Base-by-base conservation (phyloP, 2,797 vertebrate genomes). In the Avahi laniger region DNA sequence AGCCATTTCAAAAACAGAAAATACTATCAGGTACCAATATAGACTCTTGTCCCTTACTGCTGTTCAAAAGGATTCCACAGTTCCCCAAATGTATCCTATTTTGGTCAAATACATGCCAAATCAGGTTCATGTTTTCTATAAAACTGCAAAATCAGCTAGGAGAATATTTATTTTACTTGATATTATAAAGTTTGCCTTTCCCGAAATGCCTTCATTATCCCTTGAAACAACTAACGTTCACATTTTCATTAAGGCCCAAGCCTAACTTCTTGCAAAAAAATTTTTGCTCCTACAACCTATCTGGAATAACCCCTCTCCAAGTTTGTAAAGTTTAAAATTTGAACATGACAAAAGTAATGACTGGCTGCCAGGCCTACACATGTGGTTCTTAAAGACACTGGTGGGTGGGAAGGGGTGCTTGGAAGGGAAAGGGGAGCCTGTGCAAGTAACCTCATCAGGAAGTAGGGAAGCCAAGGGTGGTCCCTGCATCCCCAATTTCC, bases 1-100 rank as follows among this genome's bases (percentile, higher is more conserved):
- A 20, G 41, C 4, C 30, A 78, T 83, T 82, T 89, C 61, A 70
- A 93, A 93, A 93, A 38, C 38, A 63, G 76, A 72, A 95, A 91
- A 73, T 35, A 93, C 41, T 78, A 5, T 70, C n/a, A 41, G 65
- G 11, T 91, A 69, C n/a, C 8, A 17, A 59, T 50, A 41, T 4
- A 63, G 26, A 70, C 15, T 69, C 46, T 94, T 75, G 24, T 38
- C n/a, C n/a, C 38, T 86, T 79, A 15, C 46, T 28, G 30, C 43
- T 13, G 35, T 28, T 38, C 28, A 2, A 46, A 93, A 82, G 75
- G 75, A 43, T 73, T 43, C 35, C 81, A 14, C 35, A 84, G 22
- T 80, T 84, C 54, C 48, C 38, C 35, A 83, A 10, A 26, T 72
- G 14, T 73, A 91, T 80, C 28, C 54, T 63, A 33, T 52, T 76